A percentile compares a stretch with the other conserved stretches of the same genome.
These are phyloP conservation scores for Xerus rutilus DNA, from an alignment of 2,797 vertebrate genomes.

Conservation along the genomic window DNA sequence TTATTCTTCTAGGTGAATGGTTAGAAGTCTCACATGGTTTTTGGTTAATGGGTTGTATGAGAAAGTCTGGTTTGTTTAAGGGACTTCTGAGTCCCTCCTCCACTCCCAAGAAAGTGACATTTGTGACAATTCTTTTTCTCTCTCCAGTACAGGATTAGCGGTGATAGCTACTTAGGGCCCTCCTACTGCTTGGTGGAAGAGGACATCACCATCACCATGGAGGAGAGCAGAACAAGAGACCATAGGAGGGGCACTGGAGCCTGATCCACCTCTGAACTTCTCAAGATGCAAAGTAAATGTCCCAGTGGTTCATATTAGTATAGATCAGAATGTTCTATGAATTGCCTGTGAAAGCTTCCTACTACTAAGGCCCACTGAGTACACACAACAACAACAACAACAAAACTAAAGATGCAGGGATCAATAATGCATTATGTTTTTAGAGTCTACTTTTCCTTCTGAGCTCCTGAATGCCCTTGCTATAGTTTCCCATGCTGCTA, in stretches of 20 bases:
- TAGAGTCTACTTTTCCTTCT: neutral
- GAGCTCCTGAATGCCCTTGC: neutral
- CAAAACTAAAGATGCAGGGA: neutral
- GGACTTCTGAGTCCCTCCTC: neutral
- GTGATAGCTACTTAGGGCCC: neutral
- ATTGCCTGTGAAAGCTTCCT: neutral
- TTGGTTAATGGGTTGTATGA: neutral
- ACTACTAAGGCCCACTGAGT: neutral
- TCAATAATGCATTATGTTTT: neutral
- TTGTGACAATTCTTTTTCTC: neutral
- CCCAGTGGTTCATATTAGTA: neutral
- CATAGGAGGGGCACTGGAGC: fast-evolving
- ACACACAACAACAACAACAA: neutral
- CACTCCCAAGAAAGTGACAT: neutral
- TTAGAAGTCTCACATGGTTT: neutral
- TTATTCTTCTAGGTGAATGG: neutral
- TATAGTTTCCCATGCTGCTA: neutral
- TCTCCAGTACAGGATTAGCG: neutral
- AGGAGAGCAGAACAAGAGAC: neutral
- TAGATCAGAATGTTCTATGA: neutral
- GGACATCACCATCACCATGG: neutral
- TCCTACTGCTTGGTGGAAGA: neutral
- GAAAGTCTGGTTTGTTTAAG: neutral
- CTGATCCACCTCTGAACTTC: neutral
- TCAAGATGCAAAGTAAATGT: neutral